These are phyloP conservation scores for Caenorhabditis tropicalis DNA, from an alignment of 1,140 invertebrate genomes.

Conservation along the genomic window DNA sequence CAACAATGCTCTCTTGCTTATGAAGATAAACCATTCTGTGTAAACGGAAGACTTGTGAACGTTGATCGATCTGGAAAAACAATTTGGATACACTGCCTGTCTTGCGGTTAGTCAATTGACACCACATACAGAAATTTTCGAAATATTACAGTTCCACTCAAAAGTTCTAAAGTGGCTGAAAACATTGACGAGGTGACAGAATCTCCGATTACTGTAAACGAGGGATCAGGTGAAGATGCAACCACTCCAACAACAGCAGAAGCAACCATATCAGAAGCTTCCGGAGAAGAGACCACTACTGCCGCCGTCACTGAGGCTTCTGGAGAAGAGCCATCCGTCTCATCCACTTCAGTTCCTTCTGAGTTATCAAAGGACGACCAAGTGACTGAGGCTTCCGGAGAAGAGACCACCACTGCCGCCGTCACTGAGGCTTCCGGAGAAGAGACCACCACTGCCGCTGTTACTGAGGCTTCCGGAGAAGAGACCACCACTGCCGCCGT, in stretches of 20 bases:
- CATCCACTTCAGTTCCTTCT: too few species aligned
- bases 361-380: too few species aligned
- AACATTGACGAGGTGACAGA: not conserved
- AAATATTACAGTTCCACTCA: slow-evolving; percentile 49
- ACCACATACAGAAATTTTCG: not conserved
- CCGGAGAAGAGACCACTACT: not conserved
- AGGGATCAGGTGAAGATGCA: not conserved
- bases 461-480: too few species aligned
- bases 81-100: slow-evolving; percentile 55
- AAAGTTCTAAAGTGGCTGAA: not conserved
- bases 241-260: not conserved
- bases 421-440: too few species aligned
- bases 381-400: too few species aligned
- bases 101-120: slow-evolving; percentile 38
- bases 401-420: too few species aligned
- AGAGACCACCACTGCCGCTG: too few species aligned
- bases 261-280: not conserved
- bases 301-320: not conserved
- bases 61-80: slow-evolving; percentile 42
- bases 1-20: slow-evolving; percentile 52
- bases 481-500: too few species aligned
- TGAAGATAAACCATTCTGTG: slow-evolving; percentile 52
- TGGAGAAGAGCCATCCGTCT: not conserved
- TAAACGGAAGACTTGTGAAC: not conserved
- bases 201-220: not conserved